A percentile compares a stretch with the other conserved stretches of the same genome.
Evolutionary conservation across 1,140 invertebrate genomes (phyloP).

Genomic region (Glossosoma conforme): DNA sequence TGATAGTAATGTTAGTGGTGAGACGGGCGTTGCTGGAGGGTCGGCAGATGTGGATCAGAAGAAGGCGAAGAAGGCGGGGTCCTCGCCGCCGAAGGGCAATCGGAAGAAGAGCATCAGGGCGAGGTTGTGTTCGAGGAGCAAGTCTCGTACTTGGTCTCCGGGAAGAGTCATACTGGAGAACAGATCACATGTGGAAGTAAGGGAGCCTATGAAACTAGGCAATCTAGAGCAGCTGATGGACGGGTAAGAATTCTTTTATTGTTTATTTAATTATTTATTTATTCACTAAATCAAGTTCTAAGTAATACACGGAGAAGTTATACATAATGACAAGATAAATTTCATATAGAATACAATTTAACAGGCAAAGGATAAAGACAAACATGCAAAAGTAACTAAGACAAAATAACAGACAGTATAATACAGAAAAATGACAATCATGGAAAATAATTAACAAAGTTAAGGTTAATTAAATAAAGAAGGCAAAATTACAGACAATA

Average conservation of each 20-base stretch:
- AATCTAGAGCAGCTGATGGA: slow-evolving; percentile 48
- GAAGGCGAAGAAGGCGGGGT: slow-evolving; percentile 15
- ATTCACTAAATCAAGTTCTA: no score
- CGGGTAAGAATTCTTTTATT: slow-evolving; percentile 39
- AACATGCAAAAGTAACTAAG: no score
- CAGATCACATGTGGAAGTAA: slow-evolving; percentile 34
- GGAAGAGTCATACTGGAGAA: slow-evolving; percentile 42
- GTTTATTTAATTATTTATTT: no score
- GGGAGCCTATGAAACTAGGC: slow-evolving; percentile 39
- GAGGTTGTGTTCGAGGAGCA: slow-evolving; percentile 4
- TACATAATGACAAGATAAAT: no score
- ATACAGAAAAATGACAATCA: no score
- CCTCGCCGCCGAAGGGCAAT: slow-evolving; percentile 8
- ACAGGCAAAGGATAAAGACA: no score
- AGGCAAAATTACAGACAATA: no score
- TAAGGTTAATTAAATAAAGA: no score
- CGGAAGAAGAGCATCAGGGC: slow-evolving; percentile 32
- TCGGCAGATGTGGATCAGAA: slow-evolving; percentile 16
- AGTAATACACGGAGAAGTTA: no score
- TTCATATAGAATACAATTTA: no score
- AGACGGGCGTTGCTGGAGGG: background rate
- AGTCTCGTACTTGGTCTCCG: slow-evolving; percentile 42
- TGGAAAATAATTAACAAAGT: no score
- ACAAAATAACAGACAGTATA: no score
- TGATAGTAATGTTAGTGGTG: slow-evolving; percentile 27